A percentile compares a stretch with the other conserved stretches of the same genome.
These are phyloP conservation scores for Adela reaumurella DNA, from an alignment of 2,888 invertebrate genomes.

Conservation along the genomic window DNA sequence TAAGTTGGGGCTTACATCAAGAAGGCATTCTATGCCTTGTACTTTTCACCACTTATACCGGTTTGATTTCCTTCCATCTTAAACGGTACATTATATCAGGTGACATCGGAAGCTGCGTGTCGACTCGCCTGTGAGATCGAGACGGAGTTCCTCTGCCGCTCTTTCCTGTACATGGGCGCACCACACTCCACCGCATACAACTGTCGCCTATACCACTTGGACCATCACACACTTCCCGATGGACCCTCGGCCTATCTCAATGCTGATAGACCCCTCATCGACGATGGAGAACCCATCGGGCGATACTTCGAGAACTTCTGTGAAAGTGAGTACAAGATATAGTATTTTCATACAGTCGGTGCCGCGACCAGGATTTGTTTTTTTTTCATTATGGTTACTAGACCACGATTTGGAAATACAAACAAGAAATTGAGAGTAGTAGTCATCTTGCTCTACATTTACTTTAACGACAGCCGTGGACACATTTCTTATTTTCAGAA, in stretches of 20 bases:
- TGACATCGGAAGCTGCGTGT: slow-evolving; percentile 86
- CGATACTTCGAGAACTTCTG: slow-evolving; percentile 89
- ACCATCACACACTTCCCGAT: slow-evolving; percentile 88
- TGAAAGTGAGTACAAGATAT: slow-evolving; percentile 73
- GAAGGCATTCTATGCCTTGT: too few species aligned
- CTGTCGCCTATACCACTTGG: slow-evolving; percentile 88
- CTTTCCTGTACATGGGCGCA: slow-evolving; percentile 74
- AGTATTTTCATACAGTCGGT: background rate
- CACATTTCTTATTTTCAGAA: too few species aligned
- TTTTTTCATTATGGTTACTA: too few species aligned
- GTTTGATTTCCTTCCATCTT: too few species aligned
- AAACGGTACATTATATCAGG: slow-evolving; percentile 43
- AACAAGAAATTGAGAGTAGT: too few species aligned
- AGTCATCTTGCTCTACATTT: too few species aligned
- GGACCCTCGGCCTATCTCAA: slow-evolving; percentile 89
- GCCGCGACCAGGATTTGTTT: too few species aligned
- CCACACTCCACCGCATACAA: slow-evolving; percentile 81
- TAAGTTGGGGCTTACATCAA: too few species aligned
- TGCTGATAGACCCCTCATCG: slow-evolving; percentile 84
- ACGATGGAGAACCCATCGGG: slow-evolving; percentile 87
- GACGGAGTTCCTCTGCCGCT: slow-evolving; percentile 88
- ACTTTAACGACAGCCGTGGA: too few species aligned
- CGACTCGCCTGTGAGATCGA: slow-evolving; percentile 88
- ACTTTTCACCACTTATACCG: too few species aligned
- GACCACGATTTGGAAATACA: too few species aligned